Evolutionary conservation across 2,113 vertebrate species (phyloP).

Genomic region (Dolichotis patagonum): DNA sequence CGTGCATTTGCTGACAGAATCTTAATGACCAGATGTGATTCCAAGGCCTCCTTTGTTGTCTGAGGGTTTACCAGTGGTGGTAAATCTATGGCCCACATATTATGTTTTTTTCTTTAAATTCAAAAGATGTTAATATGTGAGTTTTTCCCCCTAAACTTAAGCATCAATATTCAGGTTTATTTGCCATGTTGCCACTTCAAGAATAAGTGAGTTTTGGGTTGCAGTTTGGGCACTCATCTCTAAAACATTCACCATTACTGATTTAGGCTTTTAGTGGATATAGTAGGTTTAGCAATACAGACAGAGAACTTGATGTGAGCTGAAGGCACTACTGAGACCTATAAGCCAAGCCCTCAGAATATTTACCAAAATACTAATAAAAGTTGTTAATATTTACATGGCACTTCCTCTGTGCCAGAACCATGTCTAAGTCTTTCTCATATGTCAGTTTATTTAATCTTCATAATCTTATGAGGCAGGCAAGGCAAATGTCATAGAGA

Average conservation of each 20-base stretch:
- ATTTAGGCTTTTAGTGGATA: constrained; percentile 11
- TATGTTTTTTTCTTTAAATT: not conserved
- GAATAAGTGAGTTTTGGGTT: not conserved
- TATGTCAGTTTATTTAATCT: constrained; percentile 53
- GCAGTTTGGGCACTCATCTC: not conserved
- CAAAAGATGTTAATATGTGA: not conserved
- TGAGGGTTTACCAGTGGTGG: not conserved
- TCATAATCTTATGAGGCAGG: not conserved
- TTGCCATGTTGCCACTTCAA: not conserved
- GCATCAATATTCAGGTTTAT: not conserved
- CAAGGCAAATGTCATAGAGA: not conserved
- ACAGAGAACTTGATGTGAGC: constrained; percentile 23
- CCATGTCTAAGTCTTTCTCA: constrained; percentile 22
- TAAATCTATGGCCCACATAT: not conserved
- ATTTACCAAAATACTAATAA: constrained; percentile 48
- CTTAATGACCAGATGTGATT: constrained; percentile 66
- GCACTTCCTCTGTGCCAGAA: not conserved
- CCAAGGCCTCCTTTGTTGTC: not conserved
- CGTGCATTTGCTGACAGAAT: constrained; percentile 42
- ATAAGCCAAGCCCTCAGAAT: not conserved
- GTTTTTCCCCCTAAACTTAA: not conserved
- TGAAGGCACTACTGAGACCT: not conserved
- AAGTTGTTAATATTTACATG: constrained; percentile 64
- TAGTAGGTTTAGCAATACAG: constrained; percentile 30
- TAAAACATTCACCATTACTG: not conserved